phyloP scores from a whole-genome alignment of 2,797 vertebrate genomes.

The Sebastes aleutianus region DNA sequence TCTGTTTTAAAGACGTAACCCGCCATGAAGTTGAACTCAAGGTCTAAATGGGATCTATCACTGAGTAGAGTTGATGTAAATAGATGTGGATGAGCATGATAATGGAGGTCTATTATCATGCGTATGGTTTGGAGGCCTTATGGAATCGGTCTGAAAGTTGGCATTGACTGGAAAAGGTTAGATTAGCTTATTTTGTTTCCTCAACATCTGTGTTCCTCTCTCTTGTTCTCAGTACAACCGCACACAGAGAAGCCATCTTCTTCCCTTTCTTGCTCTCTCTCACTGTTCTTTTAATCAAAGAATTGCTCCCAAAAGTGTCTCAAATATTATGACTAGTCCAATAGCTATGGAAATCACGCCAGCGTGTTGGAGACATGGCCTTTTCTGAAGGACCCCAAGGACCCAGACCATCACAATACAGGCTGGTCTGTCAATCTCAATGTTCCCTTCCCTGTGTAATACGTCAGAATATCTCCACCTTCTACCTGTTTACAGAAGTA shows the following conservation, averaged over 20 bases:
- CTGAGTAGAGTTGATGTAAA: not conserved
- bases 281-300: slow-evolving; percentile 62
- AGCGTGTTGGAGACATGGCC: slow-evolving; percentile 54
- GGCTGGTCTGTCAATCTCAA: slow-evolving; percentile 60
- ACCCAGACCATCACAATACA: slow-evolving; percentile 57
- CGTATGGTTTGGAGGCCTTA: not conserved
- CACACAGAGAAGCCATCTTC: slow-evolving; percentile 1
- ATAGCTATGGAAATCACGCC: slow-evolving; percentile 71
- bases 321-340: slow-evolving; percentile 60
- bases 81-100: not conserved
- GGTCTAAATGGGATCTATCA: not conserved
- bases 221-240: slow-evolving; percentile 14
- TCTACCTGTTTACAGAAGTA: slow-evolving; percentile 15
- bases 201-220: slow-evolving; percentile 11
- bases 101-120: slow-evolving; percentile 22
- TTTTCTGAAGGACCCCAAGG: slow-evolving; percentile 65
- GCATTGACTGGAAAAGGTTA: slow-evolving; percentile 60
- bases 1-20: not conserved
- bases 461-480: slow-evolving; percentile 21
- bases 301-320: slow-evolving; percentile 60
- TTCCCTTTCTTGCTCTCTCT: not conserved
- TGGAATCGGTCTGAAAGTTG: slow-evolving; percentile 21
- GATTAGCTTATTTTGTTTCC: slow-evolving; percentile 3
- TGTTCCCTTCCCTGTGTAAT: slow-evolving; percentile 27
- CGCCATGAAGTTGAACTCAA: not conserved